Conservation (phyloP, 1,140 invertebrate species). For the Lepidurus apus region DNA sequence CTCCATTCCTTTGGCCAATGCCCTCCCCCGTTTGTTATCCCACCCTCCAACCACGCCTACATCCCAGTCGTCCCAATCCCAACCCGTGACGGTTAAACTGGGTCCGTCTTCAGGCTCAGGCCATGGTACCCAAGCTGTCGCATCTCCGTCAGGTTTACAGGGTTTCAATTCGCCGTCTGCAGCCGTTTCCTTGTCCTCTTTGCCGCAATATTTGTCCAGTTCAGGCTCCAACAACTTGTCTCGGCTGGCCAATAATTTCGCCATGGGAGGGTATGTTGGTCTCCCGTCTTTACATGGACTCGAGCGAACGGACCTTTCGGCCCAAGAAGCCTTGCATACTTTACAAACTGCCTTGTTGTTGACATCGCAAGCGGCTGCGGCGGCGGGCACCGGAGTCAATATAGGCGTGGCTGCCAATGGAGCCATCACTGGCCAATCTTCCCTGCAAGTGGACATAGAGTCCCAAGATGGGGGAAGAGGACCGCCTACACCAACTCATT, state of each 20-base stretch:
- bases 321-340: conserved; percentile 56
- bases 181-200: conserved; percentile 34
- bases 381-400: conserved; percentile 25
- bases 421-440: conserved; percentile 42
- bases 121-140: background rate
- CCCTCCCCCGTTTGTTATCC: conserved; percentile 58
- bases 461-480: conserved; percentile 47
- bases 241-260: conserved; percentile 20
- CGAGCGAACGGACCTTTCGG: conserved; percentile 50
- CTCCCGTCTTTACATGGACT: conserved; percentile 43
- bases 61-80: conserved; percentile 25
- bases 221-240: conserved; percentile 2
- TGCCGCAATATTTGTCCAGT: background rate
- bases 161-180: conserved; percentile 31
- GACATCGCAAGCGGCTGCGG: conserved; percentile 46
- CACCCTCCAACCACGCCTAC: conserved; percentile 45
- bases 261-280: conserved; percentile 40
- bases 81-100: conserved; percentile 14
- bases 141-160: background rate
- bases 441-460: conserved; percentile 42
- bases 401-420: conserved; percentile 37
- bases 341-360: conserved; percentile 54
- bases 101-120: background rate
- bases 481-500: conserved; percentile 64
- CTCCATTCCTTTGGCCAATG: conserved; percentile 57